Percentiles rank a stretch among this genome's conserved stretches.
phyloP scores from a whole-genome alignment of 2,888 invertebrate species.

The Luperina testacea region DNA sequence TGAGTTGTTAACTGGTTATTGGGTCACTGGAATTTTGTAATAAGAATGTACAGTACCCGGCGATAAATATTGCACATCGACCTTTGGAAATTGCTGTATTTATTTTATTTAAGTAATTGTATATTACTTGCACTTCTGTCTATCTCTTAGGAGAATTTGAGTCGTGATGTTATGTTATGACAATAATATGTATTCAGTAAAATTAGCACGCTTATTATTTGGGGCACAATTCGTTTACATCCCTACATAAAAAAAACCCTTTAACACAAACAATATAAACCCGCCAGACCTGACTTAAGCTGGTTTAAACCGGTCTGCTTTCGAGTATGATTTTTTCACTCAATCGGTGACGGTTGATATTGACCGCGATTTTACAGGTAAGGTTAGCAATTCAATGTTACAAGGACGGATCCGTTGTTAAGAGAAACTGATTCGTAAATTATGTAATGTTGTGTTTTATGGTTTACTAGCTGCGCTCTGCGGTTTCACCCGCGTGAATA shows the following conservation, averaged over 20 bases:
- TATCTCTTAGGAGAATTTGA: neutral
- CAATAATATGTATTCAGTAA: neutral
- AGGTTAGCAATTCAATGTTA: conserved; percentile 39
- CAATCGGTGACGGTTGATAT: neutral
- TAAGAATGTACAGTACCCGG: too few relatives aligned
- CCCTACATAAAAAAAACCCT: neutral
- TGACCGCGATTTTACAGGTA: conserved; percentile 44
- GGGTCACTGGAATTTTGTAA: conserved; percentile 55
- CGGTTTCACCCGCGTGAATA: too few relatives aligned
- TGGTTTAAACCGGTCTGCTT: conserved; percentile 26
- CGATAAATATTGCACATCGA: too few relatives aligned
- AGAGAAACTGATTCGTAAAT: neutral
- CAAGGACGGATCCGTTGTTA: conserved; percentile 29
- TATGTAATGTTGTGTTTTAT: conserved; percentile 9
- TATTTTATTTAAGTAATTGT: too few relatives aligned
- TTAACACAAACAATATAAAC: neutral
- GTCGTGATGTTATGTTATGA: neutral
- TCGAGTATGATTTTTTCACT: conserved; percentile 32
- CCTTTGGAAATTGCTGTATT: too few relatives aligned
- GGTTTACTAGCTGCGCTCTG: too few relatives aligned
- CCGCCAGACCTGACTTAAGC: conserved; percentile 17
- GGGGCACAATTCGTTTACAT: neutral
- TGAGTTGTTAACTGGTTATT: conserved; percentile 47
- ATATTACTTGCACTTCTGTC: neutral
- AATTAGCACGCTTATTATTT: neutral